A percentile compares a stretch with the other conserved stretches of the same genome.
phyloP scores from a whole-genome alignment of 2,797 vertebrate species.

The Muscicapa striata region DNA sequence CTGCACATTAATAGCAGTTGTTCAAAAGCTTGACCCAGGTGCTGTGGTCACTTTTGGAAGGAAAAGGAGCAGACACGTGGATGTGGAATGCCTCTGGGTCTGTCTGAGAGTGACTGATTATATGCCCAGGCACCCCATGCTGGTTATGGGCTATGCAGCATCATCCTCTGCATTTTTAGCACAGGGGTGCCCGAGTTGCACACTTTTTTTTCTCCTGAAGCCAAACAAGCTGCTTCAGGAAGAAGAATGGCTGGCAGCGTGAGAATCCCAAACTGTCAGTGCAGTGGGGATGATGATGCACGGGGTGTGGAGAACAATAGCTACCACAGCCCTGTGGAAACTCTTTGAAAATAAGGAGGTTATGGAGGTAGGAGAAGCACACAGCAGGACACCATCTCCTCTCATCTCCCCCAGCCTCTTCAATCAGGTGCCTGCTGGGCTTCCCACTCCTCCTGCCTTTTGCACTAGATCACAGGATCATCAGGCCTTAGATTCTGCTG shows the following conservation, averaged over 20 bases:
- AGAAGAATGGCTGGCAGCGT: background rate
- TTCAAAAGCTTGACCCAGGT: background rate
- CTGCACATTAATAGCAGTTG: background rate
- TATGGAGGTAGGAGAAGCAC: slow-evolving; percentile 19
- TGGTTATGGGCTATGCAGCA: background rate
- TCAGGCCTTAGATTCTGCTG: background rate
- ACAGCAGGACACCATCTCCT: slow-evolving; percentile 16
- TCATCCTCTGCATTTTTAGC: background rate
- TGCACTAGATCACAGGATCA: background rate
- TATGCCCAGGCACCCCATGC: background rate
- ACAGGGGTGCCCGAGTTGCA: fast-evolving
- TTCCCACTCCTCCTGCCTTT: slow-evolving; percentile 36
- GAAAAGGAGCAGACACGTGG: fast-evolving
- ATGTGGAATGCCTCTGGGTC: background rate
- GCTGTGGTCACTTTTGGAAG: background rate
- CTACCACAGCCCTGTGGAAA: background rate
- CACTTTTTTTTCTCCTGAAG: background rate
- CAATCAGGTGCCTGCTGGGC: slow-evolving; percentile 46
- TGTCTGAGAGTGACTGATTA: background rate
- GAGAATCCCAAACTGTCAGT: background rate
- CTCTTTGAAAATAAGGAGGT: slow-evolving; percentile 46
- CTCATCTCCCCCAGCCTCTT: slow-evolving; percentile 34
- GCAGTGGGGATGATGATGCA: background rate
- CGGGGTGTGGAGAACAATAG: background rate
- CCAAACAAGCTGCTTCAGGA: background rate